phyloP scores from a whole-genome alignment of 2,797 vertebrate species.

The Mormyrus proboscirostris region DNA sequence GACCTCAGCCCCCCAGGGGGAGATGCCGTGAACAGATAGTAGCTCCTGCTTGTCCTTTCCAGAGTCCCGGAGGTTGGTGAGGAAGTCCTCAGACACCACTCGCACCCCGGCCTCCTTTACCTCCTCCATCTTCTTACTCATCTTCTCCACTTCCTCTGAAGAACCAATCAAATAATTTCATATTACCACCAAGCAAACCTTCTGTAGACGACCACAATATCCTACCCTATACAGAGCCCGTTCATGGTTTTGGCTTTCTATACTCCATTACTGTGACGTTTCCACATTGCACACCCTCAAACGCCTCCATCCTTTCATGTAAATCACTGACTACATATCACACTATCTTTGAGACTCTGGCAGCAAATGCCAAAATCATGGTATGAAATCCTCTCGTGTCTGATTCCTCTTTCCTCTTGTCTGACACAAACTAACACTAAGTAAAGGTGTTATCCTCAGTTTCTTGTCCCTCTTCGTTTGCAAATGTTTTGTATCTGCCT shows the following conservation, averaged over 20 bases:
- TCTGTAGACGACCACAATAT: not conserved
- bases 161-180: not conserved
- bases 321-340: not conserved
- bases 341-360: not conserved
- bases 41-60: constrained; percentile 79
- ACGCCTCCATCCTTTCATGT: not conserved
- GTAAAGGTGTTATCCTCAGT: not conserved
- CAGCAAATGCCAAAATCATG: not conserved
- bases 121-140: constrained; percentile 97
- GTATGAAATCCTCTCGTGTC: not conserved
- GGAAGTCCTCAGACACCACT: constrained; percentile 82
- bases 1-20: constrained; percentile 86
- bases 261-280: not conserved
- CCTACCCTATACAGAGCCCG: not conserved
- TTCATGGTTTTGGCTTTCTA: not conserved
- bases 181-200: not conserved
- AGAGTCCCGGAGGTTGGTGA: constrained; percentile 72
- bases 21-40: constrained; percentile 73
- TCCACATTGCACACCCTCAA: not conserved
- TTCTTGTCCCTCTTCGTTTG: not conserved
- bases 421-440: not conserved
- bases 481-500: not conserved
- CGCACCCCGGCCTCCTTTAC: constrained; percentile 76
- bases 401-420: not conserved
- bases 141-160: constrained; percentile 92